Base-by-base conservation (phyloP, 1,140 invertebrate species). In the Heliothis virescens region DNA sequence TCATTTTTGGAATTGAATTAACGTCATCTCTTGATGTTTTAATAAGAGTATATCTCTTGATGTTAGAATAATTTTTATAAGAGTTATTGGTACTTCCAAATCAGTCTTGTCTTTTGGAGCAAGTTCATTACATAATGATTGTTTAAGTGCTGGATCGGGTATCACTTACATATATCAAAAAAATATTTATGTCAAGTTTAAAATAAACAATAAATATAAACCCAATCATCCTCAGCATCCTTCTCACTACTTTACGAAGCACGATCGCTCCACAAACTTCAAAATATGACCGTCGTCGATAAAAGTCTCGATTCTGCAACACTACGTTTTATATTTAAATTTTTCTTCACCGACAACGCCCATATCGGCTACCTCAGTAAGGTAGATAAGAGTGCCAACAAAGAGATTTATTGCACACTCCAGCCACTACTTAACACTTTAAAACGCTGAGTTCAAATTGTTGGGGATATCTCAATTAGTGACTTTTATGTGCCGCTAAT, bases 271-370 rank as follows among this genome's bases (percentile, higher is more conserved):
- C 60, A 76, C 50, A 65, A 53, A 53, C 74, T 53, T 78, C 75
- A 57, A 78, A 78, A 78, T 78, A 67, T 67, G 52, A 78, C 65
- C 53, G 63, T 78, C 34, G 26, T 12, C 57, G 63, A 78, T 78
- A 78, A 69, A 29, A 29, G 18, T 26, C n/a, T n/a, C 62, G 34
- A 18, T 59, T 26, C 3, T 52, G 79, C 34, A 63, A 74, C 87
- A 90, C 86, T 92, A 86, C 91, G 90, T 93, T 93, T 85, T 91
- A 88, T 91, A 92, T 92, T 92, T 89, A 90, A 91, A 90, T 90
- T 88, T 90, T 83, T 86, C 86, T 89, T 69, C 86, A 83, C 83
- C 87, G 91, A 90, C 89, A 89, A 86, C 74, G 82, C 82, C 82
- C 89, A 88, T 90, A 92, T 90, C 91, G 84, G 87, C 90, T 91